Base-by-base conservation (phyloP, 2,888 invertebrate genomes). In the Hydropsyche betteni region DNA sequence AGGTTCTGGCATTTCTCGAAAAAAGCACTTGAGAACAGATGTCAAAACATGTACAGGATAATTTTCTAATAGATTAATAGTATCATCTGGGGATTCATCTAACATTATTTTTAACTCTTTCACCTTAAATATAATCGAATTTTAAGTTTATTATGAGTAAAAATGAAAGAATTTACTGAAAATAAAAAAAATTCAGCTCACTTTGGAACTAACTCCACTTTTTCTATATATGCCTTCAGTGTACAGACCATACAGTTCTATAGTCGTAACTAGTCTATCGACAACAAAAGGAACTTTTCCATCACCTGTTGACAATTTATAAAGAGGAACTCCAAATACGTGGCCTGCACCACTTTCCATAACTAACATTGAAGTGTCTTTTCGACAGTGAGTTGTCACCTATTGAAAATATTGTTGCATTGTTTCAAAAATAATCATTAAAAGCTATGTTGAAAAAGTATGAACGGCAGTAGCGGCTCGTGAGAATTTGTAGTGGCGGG, bases 181-280 rank as follows among this genome's bases (percentile, higher is more conserved):
- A 36, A 34, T 52, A 68, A 44, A 34, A 52, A 16, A 51, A 52
- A 14, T 4, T 70, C 14, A 14, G 69, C 76, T 80, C 80, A 88
- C 88, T 86, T 94, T 94, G 5, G 93, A 93, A 85, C 92, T 93
- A 64, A 94, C 93, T 33, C 94, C 97, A 80, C 95, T 94, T 83
- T 98, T 98, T 69, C 98, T 89, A 84, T 98, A 98, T 77, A 98
- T 89, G 0, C 98, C 98, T 83, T 97, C 97, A 0, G 94, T 94
- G 84, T 96, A 97, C 61, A 98, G 87, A 7, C 97, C 97, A 80
- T 93, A 92, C 88, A 96, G 91, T 86, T 98, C 98, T 81, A 98
- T 95, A 50, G 94, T 93, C 51, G 93, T 93, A 80, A 98, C 93
- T 69, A 98, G 88, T 79, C 94, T 89, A 83, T 97, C 97, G 52